A percentile compares a stretch with the other conserved stretches of the same genome.
These are phyloP conservation scores for Sussaba pulchella DNA, from an alignment of 2,888 invertebrate species.

Conservation along the genomic window DNA sequence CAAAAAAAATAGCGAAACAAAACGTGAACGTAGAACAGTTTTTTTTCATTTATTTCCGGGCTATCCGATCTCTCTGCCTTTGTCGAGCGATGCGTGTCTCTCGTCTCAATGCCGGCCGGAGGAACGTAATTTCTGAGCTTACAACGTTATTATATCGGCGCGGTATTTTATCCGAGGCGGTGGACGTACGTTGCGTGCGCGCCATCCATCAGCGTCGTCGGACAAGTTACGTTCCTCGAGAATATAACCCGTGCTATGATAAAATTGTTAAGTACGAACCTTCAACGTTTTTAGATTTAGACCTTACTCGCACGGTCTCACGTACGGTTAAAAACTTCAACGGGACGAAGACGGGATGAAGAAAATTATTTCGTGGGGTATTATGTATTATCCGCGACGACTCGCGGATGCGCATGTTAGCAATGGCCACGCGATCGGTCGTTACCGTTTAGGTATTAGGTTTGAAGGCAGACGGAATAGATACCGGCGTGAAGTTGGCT, in stretches of 20 bases:
- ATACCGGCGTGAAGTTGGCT: too few species aligned
- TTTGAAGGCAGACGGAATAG: too few species aligned
- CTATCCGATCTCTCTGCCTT: background rate
- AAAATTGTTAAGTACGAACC: slow-evolving; percentile 5
- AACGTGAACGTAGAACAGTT: too few species aligned
- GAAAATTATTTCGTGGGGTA: background rate
- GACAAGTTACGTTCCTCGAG: slow-evolving; percentile 19
- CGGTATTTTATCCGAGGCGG: background rate
- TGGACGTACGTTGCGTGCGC: slow-evolving; percentile 6
- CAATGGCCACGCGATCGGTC: too few species aligned
- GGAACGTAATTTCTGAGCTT: slow-evolving; percentile 42
- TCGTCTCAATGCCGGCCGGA: background rate
- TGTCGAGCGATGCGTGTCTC: slow-evolving; percentile 6
- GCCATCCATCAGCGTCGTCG: slow-evolving; percentile 14
- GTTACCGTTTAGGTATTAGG: too few species aligned
- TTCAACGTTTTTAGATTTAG: slow-evolving; percentile 12
- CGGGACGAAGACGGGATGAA: background rate
- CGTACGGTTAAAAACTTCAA: background rate
- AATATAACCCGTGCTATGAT: slow-evolving; percentile 8
- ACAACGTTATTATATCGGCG: slow-evolving; percentile 27
- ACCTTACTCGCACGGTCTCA: background rate
- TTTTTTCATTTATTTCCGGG: slow-evolving; percentile 1
- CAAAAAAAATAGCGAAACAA: too few species aligned
- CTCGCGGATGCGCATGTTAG: too few species aligned
- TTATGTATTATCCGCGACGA: too few species aligned